A percentile compares a stretch with the other conserved stretches of the same genome.
These are phyloP conservation scores for Rhamphomyia laevipes DNA, from an alignment of 2,888 invertebrate species.

Conservation along the genomic window DNA sequence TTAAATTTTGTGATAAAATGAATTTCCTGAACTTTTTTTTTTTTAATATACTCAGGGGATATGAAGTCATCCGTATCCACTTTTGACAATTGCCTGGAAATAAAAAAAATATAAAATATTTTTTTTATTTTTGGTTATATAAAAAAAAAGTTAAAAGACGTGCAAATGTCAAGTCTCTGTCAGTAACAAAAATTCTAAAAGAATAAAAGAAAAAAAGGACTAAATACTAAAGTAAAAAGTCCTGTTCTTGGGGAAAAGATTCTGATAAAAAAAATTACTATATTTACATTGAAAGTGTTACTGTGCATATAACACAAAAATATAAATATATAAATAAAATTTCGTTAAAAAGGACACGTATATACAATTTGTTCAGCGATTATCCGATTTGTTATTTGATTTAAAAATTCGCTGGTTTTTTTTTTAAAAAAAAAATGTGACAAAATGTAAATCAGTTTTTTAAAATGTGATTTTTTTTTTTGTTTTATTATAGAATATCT, in stretches of 20 bases:
- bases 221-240: constrained; percentile 4
- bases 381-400: too few relatives aligned
- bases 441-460: constrained; percentile 14
- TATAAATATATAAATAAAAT: too few relatives aligned
- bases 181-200: constrained; percentile 11
- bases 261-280: too few relatives aligned
- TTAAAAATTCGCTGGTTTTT: too few relatives aligned
- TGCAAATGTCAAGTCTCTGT: constrained; percentile 17
- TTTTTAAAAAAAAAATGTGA: constrained; percentile 9
- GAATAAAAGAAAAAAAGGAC: constrained; percentile 7
- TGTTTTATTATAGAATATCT: constrained; percentile 9
- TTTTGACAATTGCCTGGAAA: background rate
- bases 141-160: constrained; percentile 14
- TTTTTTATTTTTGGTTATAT: background rate
- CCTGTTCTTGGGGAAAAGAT: background rate
- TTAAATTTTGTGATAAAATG: background rate
- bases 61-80: background rate
- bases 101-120: too few relatives aligned
- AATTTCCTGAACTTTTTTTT: background rate
- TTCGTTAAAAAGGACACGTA: constrained; percentile 18
- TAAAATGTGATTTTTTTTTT: background rate
- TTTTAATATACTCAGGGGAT: background rate
- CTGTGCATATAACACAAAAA: too few relatives aligned
- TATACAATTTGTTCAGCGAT: constrained; percentile 19
- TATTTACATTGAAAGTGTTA: too few relatives aligned